A percentile compares a stretch with the other conserved stretches of the same genome.
phyloP scores from a whole-genome alignment of 2,113 vertebrate species.

The Mixornis gularis region DNA sequence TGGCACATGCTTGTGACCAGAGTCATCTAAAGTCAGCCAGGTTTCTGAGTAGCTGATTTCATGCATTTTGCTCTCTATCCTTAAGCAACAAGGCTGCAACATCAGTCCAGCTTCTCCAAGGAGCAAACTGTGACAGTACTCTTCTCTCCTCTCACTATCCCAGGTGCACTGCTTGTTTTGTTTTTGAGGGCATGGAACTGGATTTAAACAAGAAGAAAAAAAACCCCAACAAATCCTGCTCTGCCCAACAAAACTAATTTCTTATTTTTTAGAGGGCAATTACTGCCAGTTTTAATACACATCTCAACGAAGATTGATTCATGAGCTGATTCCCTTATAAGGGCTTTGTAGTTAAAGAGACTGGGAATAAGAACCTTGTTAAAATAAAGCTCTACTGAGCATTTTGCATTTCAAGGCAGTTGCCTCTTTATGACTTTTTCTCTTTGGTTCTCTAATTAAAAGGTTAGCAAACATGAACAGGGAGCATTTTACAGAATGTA shows the following conservation, averaged over 20 bases:
- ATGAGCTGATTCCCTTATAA: not conserved
- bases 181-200: not conserved
- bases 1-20: not conserved
- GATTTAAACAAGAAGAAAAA: not conserved
- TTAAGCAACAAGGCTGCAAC: not conserved
- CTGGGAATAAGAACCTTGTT: not conserved
- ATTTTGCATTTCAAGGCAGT: not conserved
- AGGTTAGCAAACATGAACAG: not conserved
- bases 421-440: not conserved
- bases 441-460: not conserved
- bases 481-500: not conserved
- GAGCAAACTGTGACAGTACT: not conserved
- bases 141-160: not conserved
- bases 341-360: not conserved
- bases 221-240: not conserved
- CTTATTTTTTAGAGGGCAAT: not conserved
- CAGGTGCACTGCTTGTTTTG: not conserved
- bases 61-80: not conserved
- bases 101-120: not conserved
- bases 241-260: not conserved
- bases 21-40: not conserved
- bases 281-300: not conserved
- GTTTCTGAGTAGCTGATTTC: not conserved
- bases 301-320: not conserved
- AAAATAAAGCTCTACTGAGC: not conserved